These are phyloP conservation scores for Setophaga kirtlandii DNA, from an alignment of 2,113 vertebrate genomes.

Conservation along the genomic window DNA sequence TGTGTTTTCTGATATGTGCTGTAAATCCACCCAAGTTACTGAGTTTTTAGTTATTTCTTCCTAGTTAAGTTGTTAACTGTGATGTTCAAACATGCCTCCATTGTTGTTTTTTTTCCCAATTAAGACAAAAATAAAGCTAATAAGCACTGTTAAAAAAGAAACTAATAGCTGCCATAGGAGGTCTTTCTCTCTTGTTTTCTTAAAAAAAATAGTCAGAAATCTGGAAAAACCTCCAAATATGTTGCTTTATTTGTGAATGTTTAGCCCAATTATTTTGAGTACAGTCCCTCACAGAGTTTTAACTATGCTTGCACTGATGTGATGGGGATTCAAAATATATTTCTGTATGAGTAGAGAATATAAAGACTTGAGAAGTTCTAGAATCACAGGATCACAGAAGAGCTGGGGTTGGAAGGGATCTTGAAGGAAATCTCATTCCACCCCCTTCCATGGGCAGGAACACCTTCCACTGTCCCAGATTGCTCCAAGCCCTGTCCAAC, in stretches of 20 bases:
- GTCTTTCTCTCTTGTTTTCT: neutral
- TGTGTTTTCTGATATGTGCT: neutral
- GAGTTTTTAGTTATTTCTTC: neutral
- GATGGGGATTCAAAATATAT: neutral
- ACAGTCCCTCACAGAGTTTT: neutral
- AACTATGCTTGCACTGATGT: fast-evolving
- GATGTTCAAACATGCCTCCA: neutral
- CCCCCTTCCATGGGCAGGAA: neutral
- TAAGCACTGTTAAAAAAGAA: neutral
- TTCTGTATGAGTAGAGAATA: neutral
- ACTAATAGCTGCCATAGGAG: neutral
- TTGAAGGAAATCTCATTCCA: neutral
- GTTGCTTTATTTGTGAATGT: neutral
- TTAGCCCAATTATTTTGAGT: neutral
- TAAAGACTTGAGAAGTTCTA: neutral
- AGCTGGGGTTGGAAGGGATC: neutral
- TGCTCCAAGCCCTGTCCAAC: neutral
- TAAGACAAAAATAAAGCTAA: neutral
- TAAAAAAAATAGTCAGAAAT: neutral
- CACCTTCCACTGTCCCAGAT: neutral
- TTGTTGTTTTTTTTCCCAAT: neutral
- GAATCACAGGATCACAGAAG: neutral
- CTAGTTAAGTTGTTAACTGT: neutral
- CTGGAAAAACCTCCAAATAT: neutral
- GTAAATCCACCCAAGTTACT: neutral